phyloP scores from a whole-genome alignment of 2,113 vertebrate genomes.

The Syngnathus typhle region DNA sequence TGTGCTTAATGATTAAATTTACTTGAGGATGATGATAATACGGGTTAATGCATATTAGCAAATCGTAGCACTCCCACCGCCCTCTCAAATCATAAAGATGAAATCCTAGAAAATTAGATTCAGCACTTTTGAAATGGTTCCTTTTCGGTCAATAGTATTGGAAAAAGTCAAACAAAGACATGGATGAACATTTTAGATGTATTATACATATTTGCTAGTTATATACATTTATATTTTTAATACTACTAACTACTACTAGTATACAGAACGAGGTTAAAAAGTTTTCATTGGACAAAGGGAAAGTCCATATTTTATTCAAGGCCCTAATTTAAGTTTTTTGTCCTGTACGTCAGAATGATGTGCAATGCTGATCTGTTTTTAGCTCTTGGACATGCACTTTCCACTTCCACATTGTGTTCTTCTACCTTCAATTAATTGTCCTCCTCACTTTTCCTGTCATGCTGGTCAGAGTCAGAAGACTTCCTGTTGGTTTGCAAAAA shows the following conservation, averaged over 20 bases:
- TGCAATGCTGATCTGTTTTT: conserved; percentile 1
- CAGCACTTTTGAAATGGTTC: no score
- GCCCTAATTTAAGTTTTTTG: neutral
- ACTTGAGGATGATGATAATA: no score
- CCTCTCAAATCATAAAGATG: no score
- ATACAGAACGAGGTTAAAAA: neutral
- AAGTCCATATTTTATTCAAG: neutral
- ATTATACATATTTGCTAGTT: neutral
- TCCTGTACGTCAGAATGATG: neutral
- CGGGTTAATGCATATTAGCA: no score
- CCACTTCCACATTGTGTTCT: conserved; percentile 56
- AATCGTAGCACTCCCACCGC: no score
- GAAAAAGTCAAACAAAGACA: no score
- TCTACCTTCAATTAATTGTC: conserved; percentile 61
- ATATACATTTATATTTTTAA: no score
- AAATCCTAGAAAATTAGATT: no score
- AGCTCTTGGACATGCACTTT: conserved; percentile 46
- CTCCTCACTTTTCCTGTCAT: conserved; percentile 39
- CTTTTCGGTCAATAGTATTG: no score
- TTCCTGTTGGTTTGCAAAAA: conserved; percentile 65
- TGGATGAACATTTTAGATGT: neutral
- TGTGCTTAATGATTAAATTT: no score
- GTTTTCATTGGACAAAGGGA: neutral
- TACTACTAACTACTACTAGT: no score
- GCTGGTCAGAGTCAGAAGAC: conserved; percentile 58